A percentile compares a stretch with the other conserved stretches of the same genome.
These are phyloP conservation scores for Ranitomeya imitator DNA, from an alignment of 2,113 vertebrate species.

Conservation along the genomic window DNA sequence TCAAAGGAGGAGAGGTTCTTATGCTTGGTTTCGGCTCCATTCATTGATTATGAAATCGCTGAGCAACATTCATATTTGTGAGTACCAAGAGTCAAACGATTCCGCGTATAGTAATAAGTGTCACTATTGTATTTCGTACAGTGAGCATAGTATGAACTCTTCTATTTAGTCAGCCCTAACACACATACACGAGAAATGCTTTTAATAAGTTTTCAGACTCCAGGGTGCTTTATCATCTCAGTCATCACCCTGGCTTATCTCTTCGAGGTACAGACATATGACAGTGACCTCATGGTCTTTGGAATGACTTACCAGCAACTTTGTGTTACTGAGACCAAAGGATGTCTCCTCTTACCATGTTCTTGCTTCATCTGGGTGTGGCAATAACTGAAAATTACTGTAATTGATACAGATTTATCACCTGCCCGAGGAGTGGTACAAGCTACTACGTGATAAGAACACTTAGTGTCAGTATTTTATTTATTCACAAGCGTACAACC, in stretches of 20 bases:
- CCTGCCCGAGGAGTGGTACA: background rate
- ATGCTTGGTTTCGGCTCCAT: too few relatives aligned
- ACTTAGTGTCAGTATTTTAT: conserved; percentile 14
- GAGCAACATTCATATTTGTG: too few relatives aligned
- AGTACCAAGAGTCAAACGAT: too few relatives aligned
- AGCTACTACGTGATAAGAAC: background rate
- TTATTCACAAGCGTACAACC: background rate
- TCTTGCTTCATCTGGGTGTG: background rate
- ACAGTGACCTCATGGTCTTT: conserved; percentile 17
- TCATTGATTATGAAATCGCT: too few relatives aligned
- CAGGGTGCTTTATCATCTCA: background rate
- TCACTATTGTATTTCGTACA: too few relatives aligned
- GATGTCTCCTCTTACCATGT: background rate
- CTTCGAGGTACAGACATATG: conserved; percentile 15
- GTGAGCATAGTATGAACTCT: background rate
- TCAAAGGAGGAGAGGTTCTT: too few relatives aligned
- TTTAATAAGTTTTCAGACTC: background rate
- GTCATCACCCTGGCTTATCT: conserved; percentile 26
- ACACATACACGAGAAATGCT: background rate
- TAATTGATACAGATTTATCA: conserved; percentile 13
- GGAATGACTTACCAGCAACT: conserved; percentile 10
- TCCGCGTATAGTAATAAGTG: too few relatives aligned
- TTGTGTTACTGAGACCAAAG: background rate
- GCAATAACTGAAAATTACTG: conserved; percentile 4
- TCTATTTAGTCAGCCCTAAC: background rate